Evolutionary conservation across 2,797 vertebrate genomes (phyloP).

Genomic region (Xenentodon cancila): DNA sequence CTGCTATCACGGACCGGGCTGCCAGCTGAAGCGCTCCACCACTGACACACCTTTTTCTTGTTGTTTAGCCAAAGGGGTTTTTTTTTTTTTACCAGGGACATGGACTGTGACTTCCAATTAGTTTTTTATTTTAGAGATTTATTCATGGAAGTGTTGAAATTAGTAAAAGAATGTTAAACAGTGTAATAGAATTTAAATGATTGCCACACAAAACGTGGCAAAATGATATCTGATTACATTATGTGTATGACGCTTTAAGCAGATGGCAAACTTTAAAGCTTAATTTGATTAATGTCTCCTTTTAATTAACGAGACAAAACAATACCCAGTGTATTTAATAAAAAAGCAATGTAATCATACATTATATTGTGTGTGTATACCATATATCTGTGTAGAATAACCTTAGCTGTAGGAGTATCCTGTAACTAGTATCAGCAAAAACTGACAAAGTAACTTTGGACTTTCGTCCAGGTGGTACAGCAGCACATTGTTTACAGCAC

Average conservation of each 20-base stretch:
- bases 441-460: no score
- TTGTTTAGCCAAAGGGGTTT: slow-evolving; percentile 65
- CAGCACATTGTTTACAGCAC: no score
- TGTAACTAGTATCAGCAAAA: no score
- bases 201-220: slow-evolving; percentile 32
- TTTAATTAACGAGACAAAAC: slow-evolving; percentile 23
- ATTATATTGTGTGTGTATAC: background rate
- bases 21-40: slow-evolving; percentile 34
- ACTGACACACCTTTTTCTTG: slow-evolving; percentile 60
- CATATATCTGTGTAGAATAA: background rate
- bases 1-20: slow-evolving; percentile 27
- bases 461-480: no score
- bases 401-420: no score
- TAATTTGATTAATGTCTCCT: slow-evolving; percentile 38
- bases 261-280: slow-evolving; percentile 34
- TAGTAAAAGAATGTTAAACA: slow-evolving; percentile 61
- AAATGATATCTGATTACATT: slow-evolving; percentile 43
- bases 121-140: slow-evolving; percentile 70
- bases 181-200: slow-evolving; percentile 65
- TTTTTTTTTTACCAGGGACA: slow-evolving; percentile 39
- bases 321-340: slow-evolving; percentile 8
- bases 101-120: slow-evolving; percentile 75
- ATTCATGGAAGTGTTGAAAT: slow-evolving; percentile 64
- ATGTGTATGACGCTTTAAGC: slow-evolving; percentile 31
- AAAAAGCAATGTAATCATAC: slow-evolving; percentile 2